Percentiles rank a stretch among this genome's conserved stretches.
Evolutionary conservation across 2,888 invertebrate species (phyloP).

Genomic region (Incurvaria masculella): DNA sequence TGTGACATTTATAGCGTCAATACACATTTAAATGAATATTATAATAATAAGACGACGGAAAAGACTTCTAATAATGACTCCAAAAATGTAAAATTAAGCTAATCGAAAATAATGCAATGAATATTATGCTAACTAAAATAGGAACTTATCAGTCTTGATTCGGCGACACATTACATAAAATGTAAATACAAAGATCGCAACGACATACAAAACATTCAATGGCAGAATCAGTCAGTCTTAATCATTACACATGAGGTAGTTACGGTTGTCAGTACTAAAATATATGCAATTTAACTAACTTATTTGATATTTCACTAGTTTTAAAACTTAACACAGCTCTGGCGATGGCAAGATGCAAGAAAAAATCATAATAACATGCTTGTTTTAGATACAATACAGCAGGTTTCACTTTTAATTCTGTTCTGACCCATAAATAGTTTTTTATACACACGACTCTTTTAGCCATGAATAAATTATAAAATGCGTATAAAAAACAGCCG

Average conservation of each 20-base stretch:
- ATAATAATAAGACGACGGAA: not conserved
- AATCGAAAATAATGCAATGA: conserved; percentile 48
- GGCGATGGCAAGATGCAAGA: not conserved
- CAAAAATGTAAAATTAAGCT: conserved; percentile 36
- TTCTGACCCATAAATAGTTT: too few relatives aligned
- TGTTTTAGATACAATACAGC: too few relatives aligned
- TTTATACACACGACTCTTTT: too few relatives aligned
- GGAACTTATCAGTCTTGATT: conserved; percentile 53
- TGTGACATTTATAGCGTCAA: conserved; percentile 53
- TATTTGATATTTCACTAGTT: not conserved
- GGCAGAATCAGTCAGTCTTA: conserved; percentile 39
- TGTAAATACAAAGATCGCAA: not conserved
- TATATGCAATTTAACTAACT: not conserved
- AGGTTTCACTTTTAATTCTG: too few relatives aligned
- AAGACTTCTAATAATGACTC: not conserved
- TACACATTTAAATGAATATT: conserved; percentile 21
- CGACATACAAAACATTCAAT: conserved; percentile 2
- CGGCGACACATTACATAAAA: conserved; percentile 30
- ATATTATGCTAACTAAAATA: conserved; percentile 56
- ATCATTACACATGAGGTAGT: conserved; percentile 45
- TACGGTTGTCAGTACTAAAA: conserved; percentile 25
- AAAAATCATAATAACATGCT: too few relatives aligned
- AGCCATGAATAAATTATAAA: too few relatives aligned
- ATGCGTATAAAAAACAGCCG: too few relatives aligned
- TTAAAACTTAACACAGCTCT: not conserved